phyloP scores from a whole-genome alignment of 2,113 vertebrate species.

The Ctenodactylus gundi region DNA sequence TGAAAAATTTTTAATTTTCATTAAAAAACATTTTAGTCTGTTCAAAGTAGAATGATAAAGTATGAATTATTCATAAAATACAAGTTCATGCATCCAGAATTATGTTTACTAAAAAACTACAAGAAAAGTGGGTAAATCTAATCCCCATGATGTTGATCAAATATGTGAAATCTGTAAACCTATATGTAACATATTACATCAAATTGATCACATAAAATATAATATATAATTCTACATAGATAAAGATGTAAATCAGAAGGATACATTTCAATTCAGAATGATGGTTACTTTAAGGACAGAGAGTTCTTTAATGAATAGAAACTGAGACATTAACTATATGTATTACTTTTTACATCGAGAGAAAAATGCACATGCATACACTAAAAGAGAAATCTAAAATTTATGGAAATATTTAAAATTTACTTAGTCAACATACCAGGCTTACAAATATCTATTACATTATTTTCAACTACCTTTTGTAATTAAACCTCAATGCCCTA shows the following conservation, averaged over 20 bases:
- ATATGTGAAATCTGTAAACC: neutral
- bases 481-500: neutral
- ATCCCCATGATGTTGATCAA: neutral
- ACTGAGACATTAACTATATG: neutral
- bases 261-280: neutral
- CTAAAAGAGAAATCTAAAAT: neutral
- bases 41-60: neutral
- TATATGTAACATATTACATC: neutral
- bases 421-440: neutral
- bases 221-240: neutral
- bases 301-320: neutral
- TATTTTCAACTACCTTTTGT: neutral
- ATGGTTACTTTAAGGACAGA: neutral
- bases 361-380: neutral
- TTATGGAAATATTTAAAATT: neutral
- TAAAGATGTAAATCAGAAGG: neutral
- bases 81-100: neutral
- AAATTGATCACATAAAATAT: neutral
- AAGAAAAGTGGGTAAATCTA: neutral
- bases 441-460: neutral
- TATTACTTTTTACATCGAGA: neutral
- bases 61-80: neutral
- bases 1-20: too few species aligned
- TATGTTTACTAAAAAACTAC: neutral
- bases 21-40: too few species aligned